phyloP scores from a whole-genome alignment of 53 echinoderm and acorn worm genomes.

The Paelopatides confundens region DNA sequence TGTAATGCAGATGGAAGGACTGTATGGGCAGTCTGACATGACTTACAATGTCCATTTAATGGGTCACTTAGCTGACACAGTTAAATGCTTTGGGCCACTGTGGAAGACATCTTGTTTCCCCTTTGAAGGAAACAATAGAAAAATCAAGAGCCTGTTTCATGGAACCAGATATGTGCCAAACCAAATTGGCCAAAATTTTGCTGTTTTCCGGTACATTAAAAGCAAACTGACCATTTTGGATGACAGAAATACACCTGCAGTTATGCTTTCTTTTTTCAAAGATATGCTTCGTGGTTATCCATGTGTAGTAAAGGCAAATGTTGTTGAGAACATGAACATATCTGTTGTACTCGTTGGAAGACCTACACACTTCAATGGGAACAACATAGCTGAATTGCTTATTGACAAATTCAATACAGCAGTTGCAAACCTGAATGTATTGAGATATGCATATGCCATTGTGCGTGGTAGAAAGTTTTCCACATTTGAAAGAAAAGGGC shows the following conservation, averaged over 20 bases:
- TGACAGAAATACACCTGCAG: constrained; percentile 1
- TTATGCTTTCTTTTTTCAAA: neutral
- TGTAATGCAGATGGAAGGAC: constrained; percentile 46
- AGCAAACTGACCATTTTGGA: neutral
- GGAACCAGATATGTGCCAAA: constrained; percentile 47
- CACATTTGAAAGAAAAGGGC: neutral
- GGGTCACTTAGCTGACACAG: constrained; percentile 59
- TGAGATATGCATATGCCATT: too few relatives aligned
- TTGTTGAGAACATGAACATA: neutral
- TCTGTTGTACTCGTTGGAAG: constrained; percentile 10
- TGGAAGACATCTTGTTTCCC: constrained; percentile 51
- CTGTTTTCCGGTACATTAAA: neutral
- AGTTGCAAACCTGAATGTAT: neutral
- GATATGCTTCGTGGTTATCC: constrained; percentile 31
- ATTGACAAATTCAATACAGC: neutral
- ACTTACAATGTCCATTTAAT: constrained; percentile 58
- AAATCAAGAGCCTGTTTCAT: constrained; percentile 44
- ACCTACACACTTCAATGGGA: neutral
- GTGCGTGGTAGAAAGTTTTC: neutral
- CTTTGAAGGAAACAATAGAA: constrained; percentile 54
- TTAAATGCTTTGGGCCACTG: constrained; percentile 50
- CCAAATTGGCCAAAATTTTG: constrained; percentile 47
- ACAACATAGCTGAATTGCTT: neutral
- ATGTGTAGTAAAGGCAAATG: neutral
- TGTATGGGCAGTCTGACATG: constrained; percentile 40